These are phyloP conservation scores for Aegithalos caudatus DNA, from an alignment of 2,113 vertebrate genomes.

Conservation along the genomic window DNA sequence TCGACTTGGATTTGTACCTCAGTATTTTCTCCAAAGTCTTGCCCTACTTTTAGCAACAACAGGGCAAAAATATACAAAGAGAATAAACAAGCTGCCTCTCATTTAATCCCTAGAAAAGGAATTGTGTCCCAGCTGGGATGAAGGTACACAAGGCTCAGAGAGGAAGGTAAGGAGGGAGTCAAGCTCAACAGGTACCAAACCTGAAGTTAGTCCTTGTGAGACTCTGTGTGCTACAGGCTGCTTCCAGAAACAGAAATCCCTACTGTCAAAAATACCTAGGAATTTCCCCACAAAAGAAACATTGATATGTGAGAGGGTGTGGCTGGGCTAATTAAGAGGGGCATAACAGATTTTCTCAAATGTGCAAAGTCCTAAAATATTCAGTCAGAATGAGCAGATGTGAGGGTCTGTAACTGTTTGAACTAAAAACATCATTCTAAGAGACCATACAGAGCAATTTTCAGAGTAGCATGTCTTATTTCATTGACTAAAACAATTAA, in stretches of 20 bases:
- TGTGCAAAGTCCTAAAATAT: background rate
- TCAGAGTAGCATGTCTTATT: background rate
- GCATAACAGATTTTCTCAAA: background rate
- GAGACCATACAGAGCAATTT: background rate
- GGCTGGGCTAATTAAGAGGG: background rate
- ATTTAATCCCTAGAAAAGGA: background rate
- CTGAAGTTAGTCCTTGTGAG: background rate
- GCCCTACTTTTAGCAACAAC: background rate
- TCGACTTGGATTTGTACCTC: background rate
- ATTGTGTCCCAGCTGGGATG: background rate
- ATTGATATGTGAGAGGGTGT: accelerated
- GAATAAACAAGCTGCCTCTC: background rate
- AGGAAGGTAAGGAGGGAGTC: background rate
- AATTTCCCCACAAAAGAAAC: background rate
- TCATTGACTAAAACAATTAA: background rate
- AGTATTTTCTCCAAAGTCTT: background rate
- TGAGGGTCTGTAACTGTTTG: background rate
- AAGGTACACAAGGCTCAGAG: background rate
- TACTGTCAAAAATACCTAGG: background rate
- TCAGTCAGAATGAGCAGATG: background rate
- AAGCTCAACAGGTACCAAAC: background rate
- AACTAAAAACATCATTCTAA: background rate
- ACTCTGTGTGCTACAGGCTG: background rate
- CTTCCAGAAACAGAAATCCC: background rate
- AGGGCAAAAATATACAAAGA: background rate